These are phyloP conservation scores for Orthosia incerta DNA, from an alignment of 2,888 invertebrate genomes.

Conservation along the genomic window DNA sequence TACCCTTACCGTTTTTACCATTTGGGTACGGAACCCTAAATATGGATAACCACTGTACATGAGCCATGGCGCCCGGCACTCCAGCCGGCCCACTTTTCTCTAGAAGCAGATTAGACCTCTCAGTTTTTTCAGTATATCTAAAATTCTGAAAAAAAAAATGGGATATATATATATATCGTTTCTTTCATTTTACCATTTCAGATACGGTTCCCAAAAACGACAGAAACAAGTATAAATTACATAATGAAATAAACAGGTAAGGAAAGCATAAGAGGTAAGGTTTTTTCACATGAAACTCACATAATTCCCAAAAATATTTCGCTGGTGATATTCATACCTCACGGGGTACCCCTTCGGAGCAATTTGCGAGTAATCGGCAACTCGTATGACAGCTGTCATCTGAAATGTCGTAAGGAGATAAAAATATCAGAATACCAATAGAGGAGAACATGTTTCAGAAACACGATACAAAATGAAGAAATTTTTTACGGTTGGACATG, in stretches of 20 bases:
- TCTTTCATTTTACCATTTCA: not conserved
- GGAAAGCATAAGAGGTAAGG: not conserved
- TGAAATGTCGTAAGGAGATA: constrained; percentile 40
- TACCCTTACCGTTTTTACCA: no score
- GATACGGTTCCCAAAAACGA: not conserved
- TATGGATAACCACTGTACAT: no score
- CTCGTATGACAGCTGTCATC: constrained; percentile 50
- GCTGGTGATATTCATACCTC: constrained; percentile 22
- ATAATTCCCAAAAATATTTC: constrained; percentile 13
- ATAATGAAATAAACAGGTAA: not conserved
- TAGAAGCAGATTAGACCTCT: no score
- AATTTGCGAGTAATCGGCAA: constrained; percentile 55
- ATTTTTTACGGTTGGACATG: not conserved
- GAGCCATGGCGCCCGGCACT: no score
- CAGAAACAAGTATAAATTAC: not conserved
- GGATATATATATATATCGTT: no score
- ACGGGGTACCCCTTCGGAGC: constrained; percentile 24
- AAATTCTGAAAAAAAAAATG: not conserved
- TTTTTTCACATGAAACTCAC: constrained; percentile 1
- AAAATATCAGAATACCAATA: constrained; percentile 44
- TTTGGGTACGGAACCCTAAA: no score
- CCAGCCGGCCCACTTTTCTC: no score
- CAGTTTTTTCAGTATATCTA: no score
- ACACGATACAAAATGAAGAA: not conserved
- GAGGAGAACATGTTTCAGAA: constrained; percentile 4